Percentiles rank a stretch among this genome's conserved stretches.
Conservation (phyloP, 37 sponge, comb jelly and placozoan species). For the Halichondria panicea region DNA sequence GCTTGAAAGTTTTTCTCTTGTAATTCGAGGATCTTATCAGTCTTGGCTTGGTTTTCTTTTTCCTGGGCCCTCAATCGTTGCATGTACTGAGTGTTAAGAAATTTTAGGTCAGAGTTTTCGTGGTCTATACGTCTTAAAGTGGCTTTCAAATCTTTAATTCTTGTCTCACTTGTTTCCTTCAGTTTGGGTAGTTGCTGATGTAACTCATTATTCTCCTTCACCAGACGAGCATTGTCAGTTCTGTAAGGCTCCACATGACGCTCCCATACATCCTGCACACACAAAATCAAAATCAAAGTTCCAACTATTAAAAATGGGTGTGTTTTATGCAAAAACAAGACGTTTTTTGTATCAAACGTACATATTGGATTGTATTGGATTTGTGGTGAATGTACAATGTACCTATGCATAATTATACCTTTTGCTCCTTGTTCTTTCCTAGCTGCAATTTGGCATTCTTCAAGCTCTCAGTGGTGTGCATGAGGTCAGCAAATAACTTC, state of each 20-base stretch:
- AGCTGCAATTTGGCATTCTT: constrained; percentile 80
- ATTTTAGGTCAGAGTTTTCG: constrained; percentile 95
- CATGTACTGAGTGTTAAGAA: constrained; percentile 96
- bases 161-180: constrained; percentile 75
- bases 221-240: constrained; percentile 89
- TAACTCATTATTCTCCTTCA: constrained; percentile 89
- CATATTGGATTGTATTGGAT: neutral
- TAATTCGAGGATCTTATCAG: constrained; percentile 83
- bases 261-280: constrained; percentile 33
- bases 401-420: constrained; percentile 13
- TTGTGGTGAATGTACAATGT: neutral
- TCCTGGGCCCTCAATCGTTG: constrained; percentile 74
- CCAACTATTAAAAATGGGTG: neutral
- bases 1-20: constrained; percentile 97
- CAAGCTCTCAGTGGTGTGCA: constrained; percentile 98
- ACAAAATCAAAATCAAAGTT: neutral
- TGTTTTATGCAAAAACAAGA: neutral
- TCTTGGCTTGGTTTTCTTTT: constrained; percentile 73
- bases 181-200: constrained; percentile 83
- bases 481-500: constrained; percentile 89
- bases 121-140: constrained; percentile 86
- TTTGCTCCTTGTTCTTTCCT: constrained; percentile 66
- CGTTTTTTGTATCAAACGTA: neutral
- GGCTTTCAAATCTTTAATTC: constrained; percentile 74
- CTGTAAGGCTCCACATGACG: constrained; percentile 91